A percentile compares a stretch with the other conserved stretches of the same genome.
Evolutionary conservation across 1,140 invertebrate genomes (phyloP).

Genomic region (Acarapis woodi): DNA sequence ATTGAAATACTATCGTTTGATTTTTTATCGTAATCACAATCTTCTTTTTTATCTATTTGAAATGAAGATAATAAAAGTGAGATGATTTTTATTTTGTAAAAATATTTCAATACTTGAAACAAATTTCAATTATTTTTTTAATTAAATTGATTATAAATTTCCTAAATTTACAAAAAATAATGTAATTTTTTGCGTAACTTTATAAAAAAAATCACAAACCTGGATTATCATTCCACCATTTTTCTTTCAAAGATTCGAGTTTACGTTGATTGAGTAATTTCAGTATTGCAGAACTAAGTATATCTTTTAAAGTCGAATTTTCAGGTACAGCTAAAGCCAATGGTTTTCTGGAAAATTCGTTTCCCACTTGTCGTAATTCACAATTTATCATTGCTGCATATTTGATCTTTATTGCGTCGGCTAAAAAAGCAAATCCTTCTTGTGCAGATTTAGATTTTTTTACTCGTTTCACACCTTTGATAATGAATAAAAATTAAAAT

Average conservation of each 20-base stretch:
- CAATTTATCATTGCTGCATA: conserved; percentile 62
- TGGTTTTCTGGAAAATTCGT: conserved; percentile 85
- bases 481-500: too few relatives aligned
- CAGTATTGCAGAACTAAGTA: conserved; percentile 40
- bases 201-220: too few relatives aligned
- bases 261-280: conserved; percentile 65
- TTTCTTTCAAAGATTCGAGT: conserved; percentile 71
- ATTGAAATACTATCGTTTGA: conserved; percentile 88
- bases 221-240: conserved; percentile 75
- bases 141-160: too few relatives aligned
- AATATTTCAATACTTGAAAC: not conserved
- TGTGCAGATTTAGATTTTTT: conserved; percentile 19
- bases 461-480: conserved; percentile 33
- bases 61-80: not conserved
- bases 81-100: not conserved
- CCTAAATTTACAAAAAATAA: too few relatives aligned
- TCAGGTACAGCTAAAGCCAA: conserved; percentile 87
- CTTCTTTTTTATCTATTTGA: conserved; percentile 16
- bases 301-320: conserved; percentile 43
- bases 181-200: too few relatives aligned
- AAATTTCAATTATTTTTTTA: too few relatives aligned
- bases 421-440: conserved; percentile 63
- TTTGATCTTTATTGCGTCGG: conserved; percentile 69
- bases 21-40: conserved; percentile 60
- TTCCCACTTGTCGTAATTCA: conserved; percentile 58